Conservation (phyloP, 2,888 invertebrate genomes). For the Xylota segnis region DNA sequence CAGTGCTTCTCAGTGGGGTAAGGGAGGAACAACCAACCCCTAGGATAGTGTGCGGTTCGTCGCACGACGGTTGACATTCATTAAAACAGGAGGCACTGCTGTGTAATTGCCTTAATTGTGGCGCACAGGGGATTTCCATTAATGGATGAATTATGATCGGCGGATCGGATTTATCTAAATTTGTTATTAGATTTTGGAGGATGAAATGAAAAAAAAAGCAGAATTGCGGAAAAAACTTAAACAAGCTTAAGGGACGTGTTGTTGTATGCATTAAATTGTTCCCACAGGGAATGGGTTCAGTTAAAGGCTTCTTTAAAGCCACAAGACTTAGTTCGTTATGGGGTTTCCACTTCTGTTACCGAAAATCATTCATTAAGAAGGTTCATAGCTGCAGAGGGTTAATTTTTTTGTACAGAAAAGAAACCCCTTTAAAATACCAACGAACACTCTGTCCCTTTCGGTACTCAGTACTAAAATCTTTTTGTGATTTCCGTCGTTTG, state of each 20-base stretch:
- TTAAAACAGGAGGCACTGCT: not conserved
- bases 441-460: too few relatives aligned
- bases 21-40: not conserved
- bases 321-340: too few relatives aligned
- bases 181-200: constrained; percentile 43
- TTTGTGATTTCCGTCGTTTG: too few relatives aligned
- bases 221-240: not conserved
- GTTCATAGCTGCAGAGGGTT: too few relatives aligned
- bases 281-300: not conserved
- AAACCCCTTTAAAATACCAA: too few relatives aligned
- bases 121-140: constrained; percentile 51
- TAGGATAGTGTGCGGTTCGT: constrained; percentile 3
- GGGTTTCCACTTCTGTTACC: too few relatives aligned
- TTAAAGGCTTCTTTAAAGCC: not conserved
- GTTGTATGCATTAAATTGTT: not conserved
- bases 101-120: constrained; percentile 58
- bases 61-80: constrained; percentile 14
- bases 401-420: too few relatives aligned
- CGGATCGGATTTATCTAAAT: constrained; percentile 17
- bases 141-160: constrained; percentile 48
- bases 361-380: too few relatives aligned
- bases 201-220: constrained; percentile 1
- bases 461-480: too few relatives aligned
- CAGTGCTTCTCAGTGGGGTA: constrained; percentile 9
- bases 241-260: not conserved